phyloP scores from a whole-genome alignment of 2,113 vertebrate genomes.

The Emydocephalus ijimae region DNA sequence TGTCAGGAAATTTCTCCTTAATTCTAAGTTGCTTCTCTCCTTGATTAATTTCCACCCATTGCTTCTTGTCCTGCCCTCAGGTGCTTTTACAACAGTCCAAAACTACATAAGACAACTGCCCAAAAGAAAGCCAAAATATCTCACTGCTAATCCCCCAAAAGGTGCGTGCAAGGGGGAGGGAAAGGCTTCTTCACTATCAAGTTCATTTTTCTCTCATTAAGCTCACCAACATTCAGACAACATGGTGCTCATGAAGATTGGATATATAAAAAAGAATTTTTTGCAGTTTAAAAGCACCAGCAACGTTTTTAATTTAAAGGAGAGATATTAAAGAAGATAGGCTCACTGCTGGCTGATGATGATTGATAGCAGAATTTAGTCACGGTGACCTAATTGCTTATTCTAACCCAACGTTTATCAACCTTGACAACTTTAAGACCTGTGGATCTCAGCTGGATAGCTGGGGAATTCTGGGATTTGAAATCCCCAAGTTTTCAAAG shows the following conservation, averaged over 20 bases:
- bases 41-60: too few relatives aligned
- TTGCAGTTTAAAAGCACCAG: neutral
- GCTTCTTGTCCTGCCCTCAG: too few relatives aligned
- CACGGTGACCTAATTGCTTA: too few relatives aligned
- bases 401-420: neutral
- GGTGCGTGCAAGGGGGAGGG: neutral
- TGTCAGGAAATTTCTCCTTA: too few relatives aligned
- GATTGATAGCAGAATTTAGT: neutral
- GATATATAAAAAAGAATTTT: neutral
- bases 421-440: neutral
- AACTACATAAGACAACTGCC: neutral
- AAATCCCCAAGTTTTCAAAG: neutral
- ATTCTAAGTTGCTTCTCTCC: too few relatives aligned
- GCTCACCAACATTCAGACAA: neutral
- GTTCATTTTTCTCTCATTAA: neutral
- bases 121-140: neutral
- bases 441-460: neutral
- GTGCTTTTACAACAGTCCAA: neutral
- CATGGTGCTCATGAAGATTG: neutral
- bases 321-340: neutral
- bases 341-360: too few relatives aligned
- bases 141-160: neutral
- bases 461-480: neutral
- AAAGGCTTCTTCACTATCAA: neutral
- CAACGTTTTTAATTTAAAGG: neutral